These are phyloP conservation scores for Drosophila putrida DNA, from an alignment of 2,888 invertebrate species.

Conservation along the genomic window DNA sequence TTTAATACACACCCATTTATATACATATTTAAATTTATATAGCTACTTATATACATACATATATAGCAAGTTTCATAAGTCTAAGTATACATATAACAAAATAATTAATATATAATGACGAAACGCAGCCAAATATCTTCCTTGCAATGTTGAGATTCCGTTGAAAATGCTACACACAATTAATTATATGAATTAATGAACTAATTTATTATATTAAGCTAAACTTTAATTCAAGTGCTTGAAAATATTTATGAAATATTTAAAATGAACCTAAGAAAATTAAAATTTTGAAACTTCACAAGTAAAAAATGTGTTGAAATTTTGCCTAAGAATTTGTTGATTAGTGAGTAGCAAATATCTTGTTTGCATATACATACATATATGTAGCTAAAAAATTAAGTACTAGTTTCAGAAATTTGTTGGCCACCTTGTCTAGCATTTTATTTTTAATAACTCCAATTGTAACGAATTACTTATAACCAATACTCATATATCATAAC, in stretches of 20 bases:
- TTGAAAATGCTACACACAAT: constrained; percentile 76
- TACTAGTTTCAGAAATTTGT: constrained; percentile 32
- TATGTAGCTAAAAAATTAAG: constrained; percentile 29
- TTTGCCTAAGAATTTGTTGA: constrained; percentile 69
- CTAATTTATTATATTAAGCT: constrained; percentile 65
- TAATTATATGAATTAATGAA: constrained; percentile 34
- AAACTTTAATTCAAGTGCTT: constrained; percentile 70
- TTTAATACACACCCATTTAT: neutral
- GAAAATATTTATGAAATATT: constrained; percentile 75
- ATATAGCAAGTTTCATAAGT: constrained; percentile 31
- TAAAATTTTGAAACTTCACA: constrained; percentile 31
- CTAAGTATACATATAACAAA: constrained; percentile 33
- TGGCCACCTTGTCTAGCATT: constrained; percentile 28
- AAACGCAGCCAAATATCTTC: constrained; percentile 75
- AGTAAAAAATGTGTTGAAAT: constrained; percentile 44
- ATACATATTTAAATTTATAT: constrained; percentile 18
- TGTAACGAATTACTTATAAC: constrained; percentile 57
- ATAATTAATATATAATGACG: constrained; percentile 14
- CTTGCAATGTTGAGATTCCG: constrained; percentile 82
- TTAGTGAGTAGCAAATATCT: constrained; percentile 67
- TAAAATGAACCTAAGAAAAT: constrained; percentile 42
- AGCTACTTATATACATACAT: constrained; percentile 17
- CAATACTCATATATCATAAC: constrained; percentile 59
- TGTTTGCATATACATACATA: constrained; percentile 49
- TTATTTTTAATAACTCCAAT: constrained; percentile 43